Evolutionary conservation across 2,797 vertebrate genomes (phyloP).

Genomic region (Cynopterus sphinx): DNA sequence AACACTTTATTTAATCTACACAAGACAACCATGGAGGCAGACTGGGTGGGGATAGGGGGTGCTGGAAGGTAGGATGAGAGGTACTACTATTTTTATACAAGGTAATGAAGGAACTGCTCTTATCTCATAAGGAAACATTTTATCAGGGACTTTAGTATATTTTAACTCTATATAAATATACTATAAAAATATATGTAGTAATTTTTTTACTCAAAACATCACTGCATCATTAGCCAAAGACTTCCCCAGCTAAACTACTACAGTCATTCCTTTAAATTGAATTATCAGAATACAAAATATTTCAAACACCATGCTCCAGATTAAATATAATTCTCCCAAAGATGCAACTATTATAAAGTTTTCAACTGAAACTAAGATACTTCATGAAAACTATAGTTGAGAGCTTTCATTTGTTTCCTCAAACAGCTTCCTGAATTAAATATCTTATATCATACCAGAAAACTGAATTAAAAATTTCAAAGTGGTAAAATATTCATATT

Average conservation of each 20-base stretch:
- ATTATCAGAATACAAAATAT: constrained; percentile 4
- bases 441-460: neutral
- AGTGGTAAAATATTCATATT: neutral
- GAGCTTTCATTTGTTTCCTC: constrained; percentile 15
- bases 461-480: neutral
- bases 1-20: neutral
- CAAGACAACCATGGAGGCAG: neutral
- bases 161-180: neutral
- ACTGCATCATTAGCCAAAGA: constrained; percentile 14
- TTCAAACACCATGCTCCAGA: constrained; percentile 5
- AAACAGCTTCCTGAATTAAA: constrained; percentile 2
- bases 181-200: too few species aligned
- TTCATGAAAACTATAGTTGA: neutral
- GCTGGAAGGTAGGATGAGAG: neutral
- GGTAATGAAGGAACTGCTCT: neutral
- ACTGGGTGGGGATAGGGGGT: neutral
- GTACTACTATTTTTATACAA: neutral
- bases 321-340: constrained; percentile 26
- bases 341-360: neutral
- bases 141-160: neutral
- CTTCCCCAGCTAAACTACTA: neutral
- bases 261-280: neutral
- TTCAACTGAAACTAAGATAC: neutral
- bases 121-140: neutral
- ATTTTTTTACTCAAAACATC: constrained; percentile 33